Evolutionary conservation across 2,113 vertebrate genomes (phyloP).

Genomic region (Centropristis striata): DNA sequence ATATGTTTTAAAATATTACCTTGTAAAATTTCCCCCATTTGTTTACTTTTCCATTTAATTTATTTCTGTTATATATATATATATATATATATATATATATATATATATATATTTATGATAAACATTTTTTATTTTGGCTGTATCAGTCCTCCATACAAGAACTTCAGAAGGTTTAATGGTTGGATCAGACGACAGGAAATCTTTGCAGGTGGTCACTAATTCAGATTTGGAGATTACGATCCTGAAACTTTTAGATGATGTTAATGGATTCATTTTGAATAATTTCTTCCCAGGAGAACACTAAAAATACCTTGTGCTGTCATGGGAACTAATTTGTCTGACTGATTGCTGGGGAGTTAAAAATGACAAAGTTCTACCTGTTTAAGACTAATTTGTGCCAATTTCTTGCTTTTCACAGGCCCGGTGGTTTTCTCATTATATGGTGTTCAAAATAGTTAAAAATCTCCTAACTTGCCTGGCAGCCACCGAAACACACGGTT

Average conservation of each 20-base stretch:
- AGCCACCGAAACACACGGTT: conserved; percentile 16
- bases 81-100: too few species aligned
- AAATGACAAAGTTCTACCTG: not conserved
- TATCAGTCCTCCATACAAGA: not conserved
- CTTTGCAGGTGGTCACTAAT: not conserved
- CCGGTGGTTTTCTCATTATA: conserved; percentile 15
- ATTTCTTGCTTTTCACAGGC: not conserved
- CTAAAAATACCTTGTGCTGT: not conserved
- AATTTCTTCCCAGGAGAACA: not conserved
- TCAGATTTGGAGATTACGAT: not conserved
- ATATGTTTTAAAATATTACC: too few species aligned
- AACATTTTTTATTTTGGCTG: too few species aligned
- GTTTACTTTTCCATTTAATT: too few species aligned
- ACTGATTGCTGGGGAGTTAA: not conserved
- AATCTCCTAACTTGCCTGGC: conserved; percentile 3
- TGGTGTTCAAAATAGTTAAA: conserved; percentile 6
- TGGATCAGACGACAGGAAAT: not conserved
- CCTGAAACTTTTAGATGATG: not conserved
- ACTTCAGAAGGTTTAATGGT: not conserved
- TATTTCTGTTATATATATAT: too few species aligned
- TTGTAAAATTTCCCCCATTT: too few species aligned
- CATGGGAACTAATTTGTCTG: not conserved
- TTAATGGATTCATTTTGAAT: not conserved
- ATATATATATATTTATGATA: too few species aligned
- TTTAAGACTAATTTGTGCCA: conserved; percentile 2